These are phyloP conservation scores for Acleris holmiana DNA, from an alignment of 2,888 invertebrate species.

Conservation along the genomic window DNA sequence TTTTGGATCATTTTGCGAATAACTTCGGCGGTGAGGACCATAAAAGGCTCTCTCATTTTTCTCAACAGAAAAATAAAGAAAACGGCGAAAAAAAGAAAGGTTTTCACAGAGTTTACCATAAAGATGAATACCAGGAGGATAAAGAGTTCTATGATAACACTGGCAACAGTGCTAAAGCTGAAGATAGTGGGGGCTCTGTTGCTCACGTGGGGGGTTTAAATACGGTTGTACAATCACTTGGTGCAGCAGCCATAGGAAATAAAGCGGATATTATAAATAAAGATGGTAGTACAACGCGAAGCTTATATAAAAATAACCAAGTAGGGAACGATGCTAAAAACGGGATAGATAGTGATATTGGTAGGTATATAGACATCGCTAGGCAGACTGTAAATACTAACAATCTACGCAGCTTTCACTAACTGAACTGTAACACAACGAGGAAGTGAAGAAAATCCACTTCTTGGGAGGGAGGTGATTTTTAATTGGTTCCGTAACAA, in stretches of 20 bases:
- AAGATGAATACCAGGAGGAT: slow-evolving; percentile 74
- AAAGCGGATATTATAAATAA: slow-evolving; percentile 48
- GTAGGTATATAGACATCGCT: slow-evolving; percentile 59
- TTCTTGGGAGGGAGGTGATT: too few relatives aligned
- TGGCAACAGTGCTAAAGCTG: slow-evolving; percentile 54
- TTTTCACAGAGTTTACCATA: slow-evolving; percentile 70
- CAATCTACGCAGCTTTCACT: slow-evolving; percentile 51
- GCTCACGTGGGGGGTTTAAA: slow-evolving; percentile 58
- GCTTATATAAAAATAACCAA: slow-evolving; percentile 50
- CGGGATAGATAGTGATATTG: slow-evolving; percentile 50
- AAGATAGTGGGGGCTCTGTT: slow-evolving; percentile 58
- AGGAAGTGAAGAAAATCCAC: too few relatives aligned
- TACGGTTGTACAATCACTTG: slow-evolving; percentile 56
- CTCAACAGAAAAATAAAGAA: slow-evolving; percentile 56
- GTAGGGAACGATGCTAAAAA: slow-evolving; percentile 47
- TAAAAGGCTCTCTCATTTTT: slow-evolving; percentile 56
- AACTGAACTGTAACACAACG: too few relatives aligned
- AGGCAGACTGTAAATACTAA: slow-evolving; percentile 57
- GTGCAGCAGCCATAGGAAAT: slow-evolving; percentile 52
- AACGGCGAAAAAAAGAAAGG: slow-evolving; percentile 70
- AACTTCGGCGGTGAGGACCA: slow-evolving; percentile 65
- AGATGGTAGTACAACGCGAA: slow-evolving; percentile 47
- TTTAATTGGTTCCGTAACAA: too few relatives aligned
- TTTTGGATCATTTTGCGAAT: slow-evolving; percentile 65
- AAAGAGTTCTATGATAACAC: slow-evolving; percentile 72